These are phyloP conservation scores for Strix uralensis DNA, from an alignment of 2,113 vertebrate species.

Conservation along the genomic window DNA sequence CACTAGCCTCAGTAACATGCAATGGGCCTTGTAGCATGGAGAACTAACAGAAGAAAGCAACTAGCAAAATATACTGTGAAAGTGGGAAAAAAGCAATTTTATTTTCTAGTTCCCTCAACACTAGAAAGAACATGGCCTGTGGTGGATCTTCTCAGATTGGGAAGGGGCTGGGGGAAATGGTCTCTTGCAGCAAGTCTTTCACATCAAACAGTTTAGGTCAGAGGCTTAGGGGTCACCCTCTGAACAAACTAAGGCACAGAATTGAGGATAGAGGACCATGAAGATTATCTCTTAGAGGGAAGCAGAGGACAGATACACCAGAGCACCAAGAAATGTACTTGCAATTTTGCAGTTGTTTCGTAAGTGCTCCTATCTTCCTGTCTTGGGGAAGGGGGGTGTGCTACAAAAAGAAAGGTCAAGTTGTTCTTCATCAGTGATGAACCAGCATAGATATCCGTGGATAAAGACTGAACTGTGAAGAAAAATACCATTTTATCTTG, in stretches of 20 bases:
- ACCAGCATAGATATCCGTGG: background rate
- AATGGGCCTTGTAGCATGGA: background rate
- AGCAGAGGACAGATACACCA: background rate
- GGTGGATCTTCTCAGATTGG: background rate
- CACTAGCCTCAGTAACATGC: background rate
- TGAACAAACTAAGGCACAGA: background rate
- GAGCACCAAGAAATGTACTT: background rate
- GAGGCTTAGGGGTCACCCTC: background rate
- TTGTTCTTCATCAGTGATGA: background rate
- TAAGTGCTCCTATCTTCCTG: background rate
- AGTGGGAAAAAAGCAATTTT: rapidly evolving
- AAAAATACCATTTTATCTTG: background rate
- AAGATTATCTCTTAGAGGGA: background rate
- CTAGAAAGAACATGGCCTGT: background rate
- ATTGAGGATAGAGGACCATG: rapidly evolving
- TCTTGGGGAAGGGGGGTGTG: rapidly evolving
- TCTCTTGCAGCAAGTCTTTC: background rate
- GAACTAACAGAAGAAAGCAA: background rate
- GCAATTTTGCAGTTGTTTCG: background rate
- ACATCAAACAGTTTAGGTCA: background rate
- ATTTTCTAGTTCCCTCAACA: background rate
- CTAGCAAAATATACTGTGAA: background rate
- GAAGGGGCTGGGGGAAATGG: background rate
- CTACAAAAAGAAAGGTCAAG: background rate
- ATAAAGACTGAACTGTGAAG: background rate